Percentiles rank a stretch among this genome's conserved stretches.
Evolutionary conservation across 2,113 vertebrate genomes (phyloP).

Genomic region (Illadopsis cleaveri): DNA sequence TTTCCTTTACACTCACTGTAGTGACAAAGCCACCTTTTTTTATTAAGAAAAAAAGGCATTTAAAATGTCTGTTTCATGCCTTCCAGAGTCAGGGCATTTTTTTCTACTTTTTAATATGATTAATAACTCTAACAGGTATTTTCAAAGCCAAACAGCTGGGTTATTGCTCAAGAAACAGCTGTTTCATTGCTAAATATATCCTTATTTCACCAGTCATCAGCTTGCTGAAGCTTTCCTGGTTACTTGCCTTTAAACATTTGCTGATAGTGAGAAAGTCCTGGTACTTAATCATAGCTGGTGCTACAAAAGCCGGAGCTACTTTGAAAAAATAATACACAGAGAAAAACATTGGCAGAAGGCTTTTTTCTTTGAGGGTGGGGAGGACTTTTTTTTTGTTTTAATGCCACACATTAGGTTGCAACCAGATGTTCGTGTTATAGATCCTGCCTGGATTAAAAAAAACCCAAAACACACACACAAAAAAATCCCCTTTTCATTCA

Average conservation of each 20-base stretch:
- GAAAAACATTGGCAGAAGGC: slow-evolving; percentile 22
- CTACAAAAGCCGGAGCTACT: slow-evolving; percentile 39
- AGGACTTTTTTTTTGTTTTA: slow-evolving; percentile 14
- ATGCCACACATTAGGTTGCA: slow-evolving; percentile 60
- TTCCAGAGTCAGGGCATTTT: background rate
- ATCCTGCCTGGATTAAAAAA: slow-evolving; percentile 56
- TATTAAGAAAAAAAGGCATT: background rate
- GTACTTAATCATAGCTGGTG: slow-evolving; percentile 56
- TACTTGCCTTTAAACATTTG: slow-evolving; percentile 65
- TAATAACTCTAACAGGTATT: slow-evolving; percentile 65
- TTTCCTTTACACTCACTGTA: background rate
- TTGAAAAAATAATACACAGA: slow-evolving; percentile 52
- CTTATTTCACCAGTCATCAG: slow-evolving; percentile 40
- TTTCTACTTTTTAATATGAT: slow-evolving; percentile 61
- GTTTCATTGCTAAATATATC: slow-evolving; percentile 65
- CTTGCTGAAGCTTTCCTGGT: slow-evolving; percentile 49
- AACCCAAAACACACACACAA: background rate
- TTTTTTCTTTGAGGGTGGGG: slow-evolving; percentile 38
- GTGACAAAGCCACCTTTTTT: background rate
- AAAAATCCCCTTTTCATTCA: slow-evolving; percentile 38
- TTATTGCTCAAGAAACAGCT: slow-evolving; percentile 67
- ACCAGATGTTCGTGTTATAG: slow-evolving; percentile 72
- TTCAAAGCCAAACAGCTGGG: slow-evolving; percentile 65
- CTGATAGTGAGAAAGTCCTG: slow-evolving; percentile 63
- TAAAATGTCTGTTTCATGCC: slow-evolving; percentile 18